Percentiles rank a stretch among this genome's conserved stretches.
phyloP scores from a whole-genome alignment of 2,888 invertebrate species.

The Caenorhabditis sulstoni region DNA sequence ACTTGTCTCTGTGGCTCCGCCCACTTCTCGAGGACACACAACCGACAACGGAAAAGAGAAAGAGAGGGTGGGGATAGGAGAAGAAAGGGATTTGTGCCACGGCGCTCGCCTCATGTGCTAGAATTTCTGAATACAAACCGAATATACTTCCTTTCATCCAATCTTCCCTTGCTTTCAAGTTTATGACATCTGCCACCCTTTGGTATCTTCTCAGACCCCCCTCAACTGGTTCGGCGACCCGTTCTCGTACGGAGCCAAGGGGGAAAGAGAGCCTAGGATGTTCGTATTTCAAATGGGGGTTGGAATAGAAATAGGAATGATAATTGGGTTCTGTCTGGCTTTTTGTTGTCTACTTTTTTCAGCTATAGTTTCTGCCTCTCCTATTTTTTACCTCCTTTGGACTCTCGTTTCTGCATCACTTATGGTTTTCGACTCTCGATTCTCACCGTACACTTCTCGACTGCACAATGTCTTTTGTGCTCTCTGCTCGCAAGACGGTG shows the following conservation, averaged over 20 bases:
- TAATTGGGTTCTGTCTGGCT: constrained; percentile 11
- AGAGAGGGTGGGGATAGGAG: constrained; percentile 9
- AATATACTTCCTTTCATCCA: constrained; percentile 1
- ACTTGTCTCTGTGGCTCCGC: constrained; percentile 39
- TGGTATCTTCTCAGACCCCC: too few species aligned
- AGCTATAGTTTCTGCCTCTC: not conserved
- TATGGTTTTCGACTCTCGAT: too few species aligned
- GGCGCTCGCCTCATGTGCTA: constrained; percentile 12
- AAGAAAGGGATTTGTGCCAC: constrained; percentile 43
- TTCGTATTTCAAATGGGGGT: not conserved
- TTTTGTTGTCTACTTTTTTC: not conserved
- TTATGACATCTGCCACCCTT: too few species aligned
- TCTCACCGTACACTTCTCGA: too few species aligned
- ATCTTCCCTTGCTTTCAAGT: too few species aligned
- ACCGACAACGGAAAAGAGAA: too few species aligned
- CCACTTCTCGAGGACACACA: constrained; percentile 22
- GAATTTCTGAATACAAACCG: constrained; percentile 33
- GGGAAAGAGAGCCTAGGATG: not conserved
- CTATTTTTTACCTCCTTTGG: not conserved
- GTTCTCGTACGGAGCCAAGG: too few species aligned
- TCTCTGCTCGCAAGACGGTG: too few species aligned
- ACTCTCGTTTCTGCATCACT: not conserved
- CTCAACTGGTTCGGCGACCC: not conserved
- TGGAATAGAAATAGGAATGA: not conserved
- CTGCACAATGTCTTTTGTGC: too few species aligned